Base-by-base conservation (phyloP, 2,888 invertebrate species). In the Allygus modestus region DNA sequence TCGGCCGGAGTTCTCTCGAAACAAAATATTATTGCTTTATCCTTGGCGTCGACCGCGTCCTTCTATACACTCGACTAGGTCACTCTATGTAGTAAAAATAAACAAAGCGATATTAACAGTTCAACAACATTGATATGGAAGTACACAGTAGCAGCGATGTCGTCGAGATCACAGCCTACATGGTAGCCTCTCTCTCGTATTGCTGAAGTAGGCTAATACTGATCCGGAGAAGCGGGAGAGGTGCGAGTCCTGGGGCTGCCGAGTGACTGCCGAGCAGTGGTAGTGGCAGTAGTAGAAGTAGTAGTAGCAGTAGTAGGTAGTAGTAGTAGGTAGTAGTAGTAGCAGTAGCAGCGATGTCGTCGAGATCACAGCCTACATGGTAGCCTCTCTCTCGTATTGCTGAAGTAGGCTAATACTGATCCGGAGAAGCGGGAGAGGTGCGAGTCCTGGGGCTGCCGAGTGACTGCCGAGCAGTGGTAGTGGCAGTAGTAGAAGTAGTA, bases 111-210 rank as follows among this genome's bases (percentile, higher is more conserved):
- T 73, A 82, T 84, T 82, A 81, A 84, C 84, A 84, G 75, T 81
- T 84, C 58, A 84, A 82, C 82, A 84, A 84, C 77, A 84, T 81
- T 84, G 84, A 84, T 84, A 84, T 84, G 84, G 84, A 84, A 84
- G 84, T 84, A 84, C 82, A 82, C 51, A 37, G 75, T 84, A 79
- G 58, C 54, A 71, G 82, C 69, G 28, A 69, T 82, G n/a, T 65
- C 69, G 17, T 46, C 51, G 20, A 31, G 51, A 51, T 82, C 82
- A 82, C 82, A 82, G 82, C 82, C 82, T 71, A 51, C 46, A 82
- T 26, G 20, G 43, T 82, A 82, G 43, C 65, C 82, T 65, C 58
- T 65, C 58, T 61, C 69, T 23, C 0, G 65, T 65, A 65, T 65
- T 65, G 65, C 65, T 65, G 28, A 54, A 54, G 54, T 65, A 65